These are phyloP conservation scores for Bucorvus abyssinicus DNA, from an alignment of 2,797 vertebrate species.

Conservation along the genomic window DNA sequence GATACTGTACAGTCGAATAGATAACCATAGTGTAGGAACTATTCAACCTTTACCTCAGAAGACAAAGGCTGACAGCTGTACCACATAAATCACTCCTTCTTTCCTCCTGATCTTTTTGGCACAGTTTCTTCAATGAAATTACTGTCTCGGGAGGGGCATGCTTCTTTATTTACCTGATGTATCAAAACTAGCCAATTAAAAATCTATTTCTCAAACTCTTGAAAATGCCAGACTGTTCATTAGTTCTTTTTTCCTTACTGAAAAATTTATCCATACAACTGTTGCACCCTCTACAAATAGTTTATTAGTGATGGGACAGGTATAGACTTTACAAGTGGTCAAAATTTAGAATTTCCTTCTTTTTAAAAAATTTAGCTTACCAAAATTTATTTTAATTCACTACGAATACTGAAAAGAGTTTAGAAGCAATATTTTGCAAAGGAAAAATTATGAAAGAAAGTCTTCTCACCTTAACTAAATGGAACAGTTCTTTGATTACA, in stretches of 20 bases:
- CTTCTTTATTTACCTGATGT: background rate
- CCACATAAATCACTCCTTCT: background rate
- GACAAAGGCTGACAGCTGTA: background rate
- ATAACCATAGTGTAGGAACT: background rate
- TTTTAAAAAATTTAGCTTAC: fast-evolving
- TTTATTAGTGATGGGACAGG: background rate
- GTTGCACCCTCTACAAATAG: background rate
- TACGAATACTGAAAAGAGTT: background rate
- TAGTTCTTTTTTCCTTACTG: background rate
- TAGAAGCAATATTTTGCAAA: background rate
- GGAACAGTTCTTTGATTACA: background rate
- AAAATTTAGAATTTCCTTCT: background rate
- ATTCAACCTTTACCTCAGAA: background rate
- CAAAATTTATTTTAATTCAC: background rate
- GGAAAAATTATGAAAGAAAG: background rate
- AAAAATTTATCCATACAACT: background rate
- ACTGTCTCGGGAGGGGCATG: background rate
- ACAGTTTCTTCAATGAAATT: background rate
- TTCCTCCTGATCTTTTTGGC: background rate
- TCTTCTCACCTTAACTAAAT: background rate
- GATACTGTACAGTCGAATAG: background rate
- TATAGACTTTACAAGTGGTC: background rate
- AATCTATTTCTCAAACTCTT: background rate
- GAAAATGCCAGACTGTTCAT: background rate
- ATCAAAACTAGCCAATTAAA: background rate